Evolutionary conservation across 2,113 vertebrate species (phyloP), one percentile per base, ranked within the genome.

Genomic region (Anser cygnoides): DNA sequence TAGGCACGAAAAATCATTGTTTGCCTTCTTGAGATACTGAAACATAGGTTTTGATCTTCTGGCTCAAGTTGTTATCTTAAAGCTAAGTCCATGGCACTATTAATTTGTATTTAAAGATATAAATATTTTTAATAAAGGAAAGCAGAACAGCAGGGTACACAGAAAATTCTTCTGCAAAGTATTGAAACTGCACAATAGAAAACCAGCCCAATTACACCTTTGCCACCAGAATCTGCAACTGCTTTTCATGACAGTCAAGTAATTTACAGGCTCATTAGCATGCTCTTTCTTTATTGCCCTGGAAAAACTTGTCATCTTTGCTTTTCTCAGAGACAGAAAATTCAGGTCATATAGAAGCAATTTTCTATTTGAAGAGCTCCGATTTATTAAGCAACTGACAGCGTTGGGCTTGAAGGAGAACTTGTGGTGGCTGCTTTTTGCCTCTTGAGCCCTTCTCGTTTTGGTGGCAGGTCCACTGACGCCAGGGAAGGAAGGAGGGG

Each of bases 281-380:
- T 78, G 28, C 37, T 77, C 67, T 54, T 44, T 33, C 58, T 59
- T 93, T 95, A 37, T 43, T 93, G 80, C 76, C 54, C 61, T 71
- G 46, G 73, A 89, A 81, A 92, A 87, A 58, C 23, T 72, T 84
- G 59, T 82, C 68, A 8, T 79, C 0, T 0, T 84, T 67, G 9
- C 71, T 94, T 84, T 90, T 93, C 41, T 85, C 28, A 23, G 58
- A 74, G 65, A 44, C 52, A 7, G 20, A 80, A 68, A 92, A 84
- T 81, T 90, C 65, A 84, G 65, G 77, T 94, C 93, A 94, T 68
- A 66, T 33, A 90, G 92, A 81, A 84, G n/a, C 61, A 76, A 68
- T 78, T 84, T 84, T 55, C 20, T 89, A 46, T 82, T 72, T 89
- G 77, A 81, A 87, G 54, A 77, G 54, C 76, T 54, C 9, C 9